Percentiles rank a stretch among this genome's conserved stretches.
phyloP scores from a whole-genome alignment of 2,113 vertebrate genomes.

The Chaetura pelagica region DNA sequence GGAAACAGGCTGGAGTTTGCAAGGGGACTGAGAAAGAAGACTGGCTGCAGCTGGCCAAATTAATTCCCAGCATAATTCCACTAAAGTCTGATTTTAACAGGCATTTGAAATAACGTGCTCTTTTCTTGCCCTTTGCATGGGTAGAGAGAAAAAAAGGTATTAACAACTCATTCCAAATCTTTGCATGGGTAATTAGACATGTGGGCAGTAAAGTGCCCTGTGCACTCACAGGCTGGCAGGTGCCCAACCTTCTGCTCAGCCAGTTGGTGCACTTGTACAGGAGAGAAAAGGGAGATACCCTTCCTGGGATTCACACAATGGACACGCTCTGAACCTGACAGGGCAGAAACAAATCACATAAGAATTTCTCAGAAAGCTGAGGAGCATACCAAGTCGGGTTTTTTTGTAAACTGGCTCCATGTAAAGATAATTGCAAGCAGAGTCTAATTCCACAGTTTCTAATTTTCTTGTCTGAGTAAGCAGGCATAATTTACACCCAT shows the following conservation, averaged over 20 bases:
- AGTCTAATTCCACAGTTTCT: constrained; percentile 37
- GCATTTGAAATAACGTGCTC: constrained; percentile 2
- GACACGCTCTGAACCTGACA: not conserved
- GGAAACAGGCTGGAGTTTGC: not conserved
- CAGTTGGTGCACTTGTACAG: not conserved
- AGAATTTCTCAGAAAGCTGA: not conserved
- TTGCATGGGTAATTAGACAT: constrained; percentile 14
- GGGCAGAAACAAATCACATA: not conserved
- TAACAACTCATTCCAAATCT: constrained; percentile 2
- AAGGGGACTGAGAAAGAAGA: not conserved
- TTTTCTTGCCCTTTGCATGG: constrained; percentile 27
- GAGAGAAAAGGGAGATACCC: not conserved
- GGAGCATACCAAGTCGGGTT: not conserved
- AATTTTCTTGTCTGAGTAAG: constrained; percentile 67
- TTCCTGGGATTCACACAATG: not conserved
- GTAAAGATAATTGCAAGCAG: constrained; percentile 22
- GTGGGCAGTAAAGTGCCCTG: not conserved
- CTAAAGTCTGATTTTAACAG: not conserved
- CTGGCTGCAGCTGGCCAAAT: constrained; percentile 50
- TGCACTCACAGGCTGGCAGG: not conserved
- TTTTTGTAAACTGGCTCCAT: not conserved
- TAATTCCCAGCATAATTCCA: constrained; percentile 1
- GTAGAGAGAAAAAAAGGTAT: not conserved
- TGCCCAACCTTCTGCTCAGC: constrained; percentile 39
- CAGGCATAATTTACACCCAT: constrained; percentile 63